Percentiles rank a stretch among this genome's conserved stretches.
These are phyloP conservation scores for Chrysolina oricalcia DNA, from an alignment of 2,888 invertebrate species.

Conservation along the genomic window DNA sequence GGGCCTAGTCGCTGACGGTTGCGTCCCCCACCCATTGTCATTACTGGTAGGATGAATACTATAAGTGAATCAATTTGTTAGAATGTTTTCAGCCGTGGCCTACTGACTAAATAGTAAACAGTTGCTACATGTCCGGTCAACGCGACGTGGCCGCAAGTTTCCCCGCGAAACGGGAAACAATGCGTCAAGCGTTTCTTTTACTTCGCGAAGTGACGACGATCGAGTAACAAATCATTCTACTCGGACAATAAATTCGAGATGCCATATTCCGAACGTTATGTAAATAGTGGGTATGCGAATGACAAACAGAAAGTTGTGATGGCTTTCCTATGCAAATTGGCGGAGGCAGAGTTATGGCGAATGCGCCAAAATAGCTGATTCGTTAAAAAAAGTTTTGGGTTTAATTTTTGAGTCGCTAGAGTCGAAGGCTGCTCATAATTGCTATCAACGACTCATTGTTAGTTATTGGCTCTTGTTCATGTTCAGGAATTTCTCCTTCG, in stretches of 20 bases:
- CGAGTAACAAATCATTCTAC: conserved; percentile 60
- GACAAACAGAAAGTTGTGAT: conserved; percentile 36
- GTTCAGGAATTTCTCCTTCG: neutral
- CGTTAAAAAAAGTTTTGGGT: neutral
- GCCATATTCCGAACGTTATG: conserved; percentile 48
- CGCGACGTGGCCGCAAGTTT: conserved; percentile 55
- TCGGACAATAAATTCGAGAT: conserved; percentile 49
- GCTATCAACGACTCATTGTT: neutral
- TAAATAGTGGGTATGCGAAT: conserved; percentile 29
- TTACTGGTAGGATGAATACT: no score
- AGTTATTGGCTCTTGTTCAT: neutral
- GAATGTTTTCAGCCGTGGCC: neutral
- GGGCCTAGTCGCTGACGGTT: no score
- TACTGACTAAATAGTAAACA: conserved; percentile 58
- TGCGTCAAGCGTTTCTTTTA: conserved; percentile 64
- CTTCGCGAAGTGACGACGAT: conserved; percentile 54
- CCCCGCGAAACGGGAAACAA: conserved; percentile 60
- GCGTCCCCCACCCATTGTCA: no score
- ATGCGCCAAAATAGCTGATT: conserved; percentile 11
- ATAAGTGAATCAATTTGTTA: no score
- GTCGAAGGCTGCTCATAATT: neutral
- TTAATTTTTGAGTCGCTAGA: neutral
- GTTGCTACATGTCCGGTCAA: conserved; percentile 65
- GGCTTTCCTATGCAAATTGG: conserved; percentile 45
- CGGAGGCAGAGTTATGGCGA: conserved; percentile 17